Percentiles rank a stretch among this genome's conserved stretches.
Conservation (phyloP, 1,140 invertebrate genomes). For the Bombus difficillimus region DNA sequence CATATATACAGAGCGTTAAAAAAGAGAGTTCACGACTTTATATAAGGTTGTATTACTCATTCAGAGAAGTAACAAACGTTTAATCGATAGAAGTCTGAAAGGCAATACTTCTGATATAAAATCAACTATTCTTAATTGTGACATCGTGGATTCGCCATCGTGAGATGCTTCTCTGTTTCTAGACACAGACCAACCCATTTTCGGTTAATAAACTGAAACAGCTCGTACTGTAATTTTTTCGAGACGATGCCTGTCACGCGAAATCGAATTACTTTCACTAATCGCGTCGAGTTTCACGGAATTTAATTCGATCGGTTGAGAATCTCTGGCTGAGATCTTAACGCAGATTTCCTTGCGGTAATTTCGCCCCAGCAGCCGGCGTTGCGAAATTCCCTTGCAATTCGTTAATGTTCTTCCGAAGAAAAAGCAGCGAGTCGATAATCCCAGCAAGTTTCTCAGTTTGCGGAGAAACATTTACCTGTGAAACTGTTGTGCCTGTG, state of each 20-base stretch:
- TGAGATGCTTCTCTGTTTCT: too few species aligned
- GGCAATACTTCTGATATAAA: too few species aligned
- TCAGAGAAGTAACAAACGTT: too few species aligned
- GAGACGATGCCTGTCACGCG: not conserved
- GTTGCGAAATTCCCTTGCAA: slow-evolving; percentile 14
- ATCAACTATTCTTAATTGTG: too few species aligned
- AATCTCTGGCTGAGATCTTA: not conserved
- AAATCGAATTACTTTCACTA: not conserved
- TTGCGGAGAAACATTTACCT: slow-evolving; percentile 14
- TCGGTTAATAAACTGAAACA: not conserved
- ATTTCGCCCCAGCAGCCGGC: not conserved
- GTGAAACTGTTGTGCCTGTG: not conserved
- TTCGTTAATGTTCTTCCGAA: slow-evolving; percentile 31
- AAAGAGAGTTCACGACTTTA: not conserved
- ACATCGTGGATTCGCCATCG: too few species aligned
- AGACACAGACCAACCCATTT: too few species aligned
- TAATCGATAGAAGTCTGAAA: too few species aligned
- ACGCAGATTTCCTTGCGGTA: not conserved
- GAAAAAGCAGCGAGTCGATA: slow-evolving; percentile 15
- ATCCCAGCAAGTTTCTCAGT: not conserved
- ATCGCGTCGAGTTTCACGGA: not conserved
- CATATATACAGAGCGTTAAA: not conserved
- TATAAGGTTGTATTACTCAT: not conserved
- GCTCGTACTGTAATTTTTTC: not conserved
- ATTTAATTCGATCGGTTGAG: not conserved